phyloP scores from a whole-genome alignment of 2,797 vertebrate genomes.

The Naso thynnoides region DNA sequence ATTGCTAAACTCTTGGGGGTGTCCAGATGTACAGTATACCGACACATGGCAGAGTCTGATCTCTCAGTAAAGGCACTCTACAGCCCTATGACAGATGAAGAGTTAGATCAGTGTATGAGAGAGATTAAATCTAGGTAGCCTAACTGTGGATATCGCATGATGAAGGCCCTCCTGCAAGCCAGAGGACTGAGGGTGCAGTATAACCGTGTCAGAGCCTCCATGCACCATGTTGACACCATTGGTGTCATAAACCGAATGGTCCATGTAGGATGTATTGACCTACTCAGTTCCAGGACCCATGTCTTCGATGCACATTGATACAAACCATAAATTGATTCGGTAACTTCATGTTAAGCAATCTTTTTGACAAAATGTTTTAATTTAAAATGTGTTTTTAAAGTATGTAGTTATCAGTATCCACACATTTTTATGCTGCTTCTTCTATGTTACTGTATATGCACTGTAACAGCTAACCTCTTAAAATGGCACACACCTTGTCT shows the following conservation, averaged over 20 bases:
- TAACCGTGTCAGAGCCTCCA: constrained; percentile 20
- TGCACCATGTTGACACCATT: constrained; percentile 30
- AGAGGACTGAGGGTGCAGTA: constrained; percentile 40
- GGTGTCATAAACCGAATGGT: constrained; percentile 18
- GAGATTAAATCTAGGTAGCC: constrained; percentile 35
- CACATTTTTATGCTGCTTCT: constrained; percentile 1
- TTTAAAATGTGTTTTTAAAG: background rate
- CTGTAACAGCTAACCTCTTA: background rate
- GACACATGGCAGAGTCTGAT: constrained; percentile 22
- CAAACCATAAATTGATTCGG: constrained; percentile 49
- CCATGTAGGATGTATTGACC: constrained; percentile 30
- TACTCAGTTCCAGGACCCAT: background rate
- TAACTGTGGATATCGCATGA: constrained; percentile 42
- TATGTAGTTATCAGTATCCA: background rate
- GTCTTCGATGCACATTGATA: constrained; percentile 45
- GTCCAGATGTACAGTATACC: constrained; percentile 21
- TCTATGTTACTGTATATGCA: background rate
- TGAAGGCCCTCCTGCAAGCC: constrained; percentile 34
- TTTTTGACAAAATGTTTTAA: background rate
- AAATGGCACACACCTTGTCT: background rate
- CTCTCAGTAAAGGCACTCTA: constrained; percentile 18
- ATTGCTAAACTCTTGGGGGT: constrained; percentile 17
- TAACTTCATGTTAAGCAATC: constrained; percentile 6
- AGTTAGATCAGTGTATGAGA: constrained; percentile 39
- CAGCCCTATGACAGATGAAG: constrained; percentile 33